phyloP scores from a whole-genome alignment of 2,113 vertebrate genomes.

The Colaptes auratus region DNA sequence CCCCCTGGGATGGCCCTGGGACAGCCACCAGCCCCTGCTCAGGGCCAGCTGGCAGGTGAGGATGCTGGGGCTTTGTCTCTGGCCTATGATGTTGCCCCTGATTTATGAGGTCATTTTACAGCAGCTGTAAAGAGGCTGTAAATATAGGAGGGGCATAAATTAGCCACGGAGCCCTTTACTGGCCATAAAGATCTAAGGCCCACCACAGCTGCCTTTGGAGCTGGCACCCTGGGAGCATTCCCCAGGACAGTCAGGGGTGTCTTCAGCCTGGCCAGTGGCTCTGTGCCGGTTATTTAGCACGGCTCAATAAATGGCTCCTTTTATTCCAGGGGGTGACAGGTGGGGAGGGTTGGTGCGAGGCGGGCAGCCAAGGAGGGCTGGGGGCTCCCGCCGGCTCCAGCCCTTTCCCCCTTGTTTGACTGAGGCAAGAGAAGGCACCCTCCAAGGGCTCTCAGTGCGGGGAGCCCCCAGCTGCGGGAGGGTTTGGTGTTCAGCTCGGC shows the following conservation, averaged over 20 bases:
- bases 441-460: fast-evolving
- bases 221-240: conserved; percentile 49
- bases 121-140: conserved; percentile 72
- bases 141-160: conserved; percentile 73
- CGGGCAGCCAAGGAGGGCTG: background rate
- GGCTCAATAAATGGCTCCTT: conserved; percentile 34
- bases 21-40: background rate
- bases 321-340: conserved; percentile 36
- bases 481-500: background rate
- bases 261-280: background rate
- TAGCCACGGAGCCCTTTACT: conserved; percentile 67
- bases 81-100: conserved; percentile 39
- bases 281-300: background rate
- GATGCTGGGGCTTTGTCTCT: conserved; percentile 1
- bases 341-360: background rate
- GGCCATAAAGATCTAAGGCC: conserved; percentile 70
- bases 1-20: background rate
- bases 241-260: conserved; percentile 32
- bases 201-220: conserved; percentile 59
- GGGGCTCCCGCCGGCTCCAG: background rate
- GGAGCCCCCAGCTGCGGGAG: background rate
- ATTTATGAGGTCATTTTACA: conserved; percentile 71
- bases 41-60: conserved; percentile 40
- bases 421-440: too few relatives aligned
- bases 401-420: background rate